Conservation (phyloP, 2,888 invertebrate genomes). For the Phortica magna region DNA sequence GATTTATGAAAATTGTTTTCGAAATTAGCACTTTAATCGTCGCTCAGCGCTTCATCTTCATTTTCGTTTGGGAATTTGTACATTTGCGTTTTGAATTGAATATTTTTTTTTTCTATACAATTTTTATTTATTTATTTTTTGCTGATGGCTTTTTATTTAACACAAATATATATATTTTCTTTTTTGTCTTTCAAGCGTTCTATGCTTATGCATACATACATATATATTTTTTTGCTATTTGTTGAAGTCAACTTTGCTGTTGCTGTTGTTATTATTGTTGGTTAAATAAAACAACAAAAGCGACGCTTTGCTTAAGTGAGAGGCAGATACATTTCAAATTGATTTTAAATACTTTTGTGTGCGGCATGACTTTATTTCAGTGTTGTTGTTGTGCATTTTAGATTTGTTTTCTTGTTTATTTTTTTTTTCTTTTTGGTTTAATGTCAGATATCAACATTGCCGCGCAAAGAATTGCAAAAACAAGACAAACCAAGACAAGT, state of each 20-base stretch:
- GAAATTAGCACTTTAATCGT: constrained; percentile 61
- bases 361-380: too few relatives aligned
- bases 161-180: constrained; percentile 6
- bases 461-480: constrained; percentile 2
- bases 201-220: background rate
- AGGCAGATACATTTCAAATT: background rate
- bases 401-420: background rate
- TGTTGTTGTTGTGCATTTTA: background rate
- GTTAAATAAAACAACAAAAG: background rate
- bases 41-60: constrained; percentile 35
- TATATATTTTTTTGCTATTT: constrained; percentile 6
- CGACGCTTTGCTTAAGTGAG: background rate
- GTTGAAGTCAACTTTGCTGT: too few relatives aligned
- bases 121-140: constrained; percentile 16
- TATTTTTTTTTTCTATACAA: constrained; percentile 13
- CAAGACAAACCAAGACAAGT: background rate
- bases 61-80: constrained; percentile 53
- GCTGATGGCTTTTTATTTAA: constrained; percentile 13
- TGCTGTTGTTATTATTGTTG: background rate
- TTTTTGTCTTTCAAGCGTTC: background rate
- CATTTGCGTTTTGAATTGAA: constrained; percentile 44
- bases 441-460: background rate
- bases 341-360: background rate
- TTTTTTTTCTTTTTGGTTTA: background rate
- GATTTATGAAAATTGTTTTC: too few relatives aligned